These are phyloP conservation scores for Nipponia nippon DNA, from an alignment of 2,113 vertebrate species.

Conservation along the genomic window DNA sequence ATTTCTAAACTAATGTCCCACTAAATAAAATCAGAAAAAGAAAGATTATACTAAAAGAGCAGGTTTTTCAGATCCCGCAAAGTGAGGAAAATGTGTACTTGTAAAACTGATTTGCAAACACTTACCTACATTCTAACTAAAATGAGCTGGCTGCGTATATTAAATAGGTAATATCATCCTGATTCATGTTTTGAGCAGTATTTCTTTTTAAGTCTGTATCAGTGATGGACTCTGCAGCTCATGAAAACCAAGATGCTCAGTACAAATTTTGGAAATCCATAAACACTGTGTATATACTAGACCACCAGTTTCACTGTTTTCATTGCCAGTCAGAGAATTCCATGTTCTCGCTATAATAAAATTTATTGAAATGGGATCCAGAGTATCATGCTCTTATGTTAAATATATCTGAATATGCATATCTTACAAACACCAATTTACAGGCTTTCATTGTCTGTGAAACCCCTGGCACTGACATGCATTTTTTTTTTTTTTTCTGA, in stretches of 20 bases:
- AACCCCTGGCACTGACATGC: not conserved
- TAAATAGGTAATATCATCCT: not conserved
- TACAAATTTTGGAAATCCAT: not conserved
- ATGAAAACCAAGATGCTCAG: not conserved
- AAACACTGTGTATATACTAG: not conserved
- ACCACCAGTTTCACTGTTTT: conserved; percentile 12
- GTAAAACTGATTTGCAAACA: not conserved
- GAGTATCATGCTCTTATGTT: not conserved
- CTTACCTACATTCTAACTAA: fast-evolving
- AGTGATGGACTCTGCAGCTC: not conserved
- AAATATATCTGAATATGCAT: not conserved
- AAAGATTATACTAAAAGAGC: not conserved
- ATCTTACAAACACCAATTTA: not conserved
- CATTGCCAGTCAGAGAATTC: conserved; percentile 33
- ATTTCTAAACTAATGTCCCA: not conserved
- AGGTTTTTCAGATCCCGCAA: not conserved
- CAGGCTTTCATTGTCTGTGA: conserved; percentile 4
- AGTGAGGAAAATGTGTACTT: not conserved
- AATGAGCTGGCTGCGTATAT: not conserved
- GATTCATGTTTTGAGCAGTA: not conserved
- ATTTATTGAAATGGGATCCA: conserved; percentile 17
- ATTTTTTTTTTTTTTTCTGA: not conserved
- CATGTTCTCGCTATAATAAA: not conserved
- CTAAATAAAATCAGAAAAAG: not conserved
- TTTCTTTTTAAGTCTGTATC: not conserved